These are phyloP conservation scores for Philonicus albiceps DNA, from an alignment of 2,888 invertebrate species.

Conservation along the genomic window DNA sequence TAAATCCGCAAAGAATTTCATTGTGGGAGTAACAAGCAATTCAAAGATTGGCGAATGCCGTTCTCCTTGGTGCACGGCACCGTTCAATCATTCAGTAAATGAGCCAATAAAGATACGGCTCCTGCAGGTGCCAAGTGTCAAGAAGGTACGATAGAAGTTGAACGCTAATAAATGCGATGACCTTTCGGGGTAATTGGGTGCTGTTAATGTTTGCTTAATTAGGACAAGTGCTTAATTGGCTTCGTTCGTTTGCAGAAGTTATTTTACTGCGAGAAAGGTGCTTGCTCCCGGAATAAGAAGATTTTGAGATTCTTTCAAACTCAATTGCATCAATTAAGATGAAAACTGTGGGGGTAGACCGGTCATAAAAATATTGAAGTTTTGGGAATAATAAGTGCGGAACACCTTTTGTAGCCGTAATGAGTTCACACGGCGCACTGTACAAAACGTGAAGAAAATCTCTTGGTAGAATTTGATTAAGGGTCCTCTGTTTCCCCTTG, in stretches of 20 bases:
- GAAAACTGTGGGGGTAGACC: background rate
- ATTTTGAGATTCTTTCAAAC: background rate
- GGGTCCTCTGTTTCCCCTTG: background rate
- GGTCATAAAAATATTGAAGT: background rate
- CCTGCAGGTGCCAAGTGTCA: background rate
- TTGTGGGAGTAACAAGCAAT: slow-evolving; percentile 25
- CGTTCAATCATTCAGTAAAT: background rate
- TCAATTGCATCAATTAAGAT: slow-evolving; percentile 26
- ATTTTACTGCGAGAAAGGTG: background rate
- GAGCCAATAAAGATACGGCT: background rate
- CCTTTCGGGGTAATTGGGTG: background rate
- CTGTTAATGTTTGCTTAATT: background rate
- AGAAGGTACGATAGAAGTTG: background rate
- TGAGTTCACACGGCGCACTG: background rate
- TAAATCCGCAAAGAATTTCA: slow-evolving; percentile 9
- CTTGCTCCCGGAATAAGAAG: background rate
- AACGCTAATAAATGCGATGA: background rate
- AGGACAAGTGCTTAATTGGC: background rate
- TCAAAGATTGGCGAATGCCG: background rate
- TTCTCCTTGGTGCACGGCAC: background rate
- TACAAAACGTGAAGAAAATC: background rate
- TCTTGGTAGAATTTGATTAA: background rate
- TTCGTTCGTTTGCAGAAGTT: background rate
- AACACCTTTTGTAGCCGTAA: background rate
- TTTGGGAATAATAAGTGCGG: background rate